Evolutionary conservation across 2,113 vertebrate genomes (phyloP).

Genomic region (Propithecus coquereli): DNA sequence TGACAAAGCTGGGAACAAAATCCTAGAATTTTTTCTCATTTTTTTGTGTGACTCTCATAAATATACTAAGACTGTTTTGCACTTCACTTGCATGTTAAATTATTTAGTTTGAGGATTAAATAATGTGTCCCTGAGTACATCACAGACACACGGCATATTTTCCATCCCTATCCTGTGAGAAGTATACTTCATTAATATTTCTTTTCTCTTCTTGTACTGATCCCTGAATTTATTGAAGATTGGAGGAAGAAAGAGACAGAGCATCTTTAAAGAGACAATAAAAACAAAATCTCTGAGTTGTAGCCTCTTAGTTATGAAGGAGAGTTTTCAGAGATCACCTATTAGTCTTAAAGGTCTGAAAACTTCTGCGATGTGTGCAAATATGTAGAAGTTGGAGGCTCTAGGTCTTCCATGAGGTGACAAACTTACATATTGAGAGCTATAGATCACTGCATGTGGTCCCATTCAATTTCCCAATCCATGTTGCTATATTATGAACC

Average conservation of each 20-base stretch:
- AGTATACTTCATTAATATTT: neutral
- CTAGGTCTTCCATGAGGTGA: neutral
- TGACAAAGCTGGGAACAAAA: neutral
- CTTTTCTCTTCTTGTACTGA: neutral
- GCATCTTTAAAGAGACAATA: neutral
- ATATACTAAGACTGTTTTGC: neutral
- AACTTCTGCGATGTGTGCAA: neutral
- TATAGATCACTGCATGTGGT: rapidly evolving
- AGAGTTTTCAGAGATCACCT: neutral
- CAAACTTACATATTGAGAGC: neutral
- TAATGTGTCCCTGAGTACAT: neutral
- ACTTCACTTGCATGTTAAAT: neutral
- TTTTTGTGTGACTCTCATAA: neutral
- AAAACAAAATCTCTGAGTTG: neutral
- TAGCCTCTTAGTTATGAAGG: neutral
- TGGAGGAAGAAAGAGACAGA: neutral
- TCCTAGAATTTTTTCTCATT: neutral
- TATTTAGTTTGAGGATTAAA: neutral
- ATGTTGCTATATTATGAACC: neutral
- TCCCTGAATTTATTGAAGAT: neutral
- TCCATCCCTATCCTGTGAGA: neutral
- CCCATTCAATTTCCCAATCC: neutral
- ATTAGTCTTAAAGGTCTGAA: neutral
- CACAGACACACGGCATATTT: neutral
- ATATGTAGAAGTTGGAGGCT: neutral